Evolutionary conservation across 2,113 vertebrate genomes (phyloP).

Genomic region (Machaerirhynchus nigripectus): DNA sequence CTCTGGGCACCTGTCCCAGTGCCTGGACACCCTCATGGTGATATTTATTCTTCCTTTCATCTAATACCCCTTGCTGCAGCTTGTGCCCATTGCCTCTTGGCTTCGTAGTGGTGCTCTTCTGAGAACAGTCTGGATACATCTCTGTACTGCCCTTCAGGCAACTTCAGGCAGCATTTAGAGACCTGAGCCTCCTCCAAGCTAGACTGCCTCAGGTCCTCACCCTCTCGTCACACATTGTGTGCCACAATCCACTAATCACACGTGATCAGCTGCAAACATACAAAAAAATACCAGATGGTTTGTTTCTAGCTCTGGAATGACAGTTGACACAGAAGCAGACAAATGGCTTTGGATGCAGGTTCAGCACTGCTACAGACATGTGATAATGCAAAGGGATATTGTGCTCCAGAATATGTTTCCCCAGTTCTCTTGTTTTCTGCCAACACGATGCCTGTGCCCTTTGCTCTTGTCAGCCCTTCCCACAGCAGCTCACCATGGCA

Average conservation of each 20-base stretch:
- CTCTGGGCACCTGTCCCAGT: neutral
- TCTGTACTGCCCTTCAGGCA: neutral
- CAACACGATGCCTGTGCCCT: neutral
- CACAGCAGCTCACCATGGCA: neutral
- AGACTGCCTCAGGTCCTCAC: neutral
- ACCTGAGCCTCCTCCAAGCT: neutral
- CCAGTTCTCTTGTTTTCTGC: neutral
- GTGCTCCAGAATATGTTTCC: neutral
- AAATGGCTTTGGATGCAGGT: neutral
- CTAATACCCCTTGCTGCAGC: neutral
- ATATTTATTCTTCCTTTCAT: conserved; percentile 12
- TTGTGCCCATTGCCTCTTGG: neutral
- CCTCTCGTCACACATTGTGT: neutral
- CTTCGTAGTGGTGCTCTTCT: neutral
- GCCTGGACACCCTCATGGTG: neutral
- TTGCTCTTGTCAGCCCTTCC: neutral
- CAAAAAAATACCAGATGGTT: neutral
- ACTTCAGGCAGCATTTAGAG: neutral
- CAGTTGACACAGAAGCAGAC: neutral
- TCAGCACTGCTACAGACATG: neutral
- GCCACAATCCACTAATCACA: neutral
- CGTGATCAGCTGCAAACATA: neutral
- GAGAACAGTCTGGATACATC: neutral
- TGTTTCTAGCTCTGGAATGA: neutral
- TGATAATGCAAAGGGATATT: neutral